Evolutionary conservation across 2,113 vertebrate species (phyloP).

Genomic region (Hemiprocne comata): DNA sequence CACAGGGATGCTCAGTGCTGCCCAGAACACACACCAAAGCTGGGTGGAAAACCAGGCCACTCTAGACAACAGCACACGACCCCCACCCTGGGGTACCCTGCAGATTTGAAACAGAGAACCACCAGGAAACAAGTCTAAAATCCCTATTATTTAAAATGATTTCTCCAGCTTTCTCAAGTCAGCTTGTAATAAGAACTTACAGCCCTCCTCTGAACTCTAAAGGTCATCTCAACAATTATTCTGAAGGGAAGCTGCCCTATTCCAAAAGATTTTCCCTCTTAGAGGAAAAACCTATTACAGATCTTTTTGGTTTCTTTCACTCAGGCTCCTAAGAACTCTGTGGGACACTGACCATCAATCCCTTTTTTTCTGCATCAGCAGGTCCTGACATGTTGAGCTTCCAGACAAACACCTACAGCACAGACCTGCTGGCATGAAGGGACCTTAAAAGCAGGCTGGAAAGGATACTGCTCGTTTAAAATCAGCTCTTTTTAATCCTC

Average conservation of each 20-base stretch:
- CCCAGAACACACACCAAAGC: not conserved
- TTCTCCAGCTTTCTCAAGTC: not conserved
- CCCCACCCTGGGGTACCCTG: fast-evolving
- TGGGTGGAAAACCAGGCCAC: fast-evolving
- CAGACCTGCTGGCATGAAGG: not conserved
- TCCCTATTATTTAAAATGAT: not conserved
- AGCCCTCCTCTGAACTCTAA: not conserved
- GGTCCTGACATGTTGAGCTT: fast-evolving
- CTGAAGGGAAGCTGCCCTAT: not conserved
- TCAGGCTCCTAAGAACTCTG: not conserved
- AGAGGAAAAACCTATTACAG: not conserved
- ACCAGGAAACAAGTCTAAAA: not conserved
- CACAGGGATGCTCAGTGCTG: not conserved
- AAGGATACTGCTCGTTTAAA: not conserved
- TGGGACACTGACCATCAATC: not conserved
- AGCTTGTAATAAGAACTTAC: not conserved
- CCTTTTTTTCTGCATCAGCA: not conserved
- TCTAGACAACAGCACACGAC: too few species aligned
- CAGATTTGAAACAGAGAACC: not conserved
- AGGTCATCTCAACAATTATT: not conserved
- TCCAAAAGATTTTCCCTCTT: not conserved
- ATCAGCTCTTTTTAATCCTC: not conserved
- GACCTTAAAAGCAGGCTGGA: fast-evolving
- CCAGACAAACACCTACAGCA: not conserved
- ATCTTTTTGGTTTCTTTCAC: not conserved